A percentile compares a stretch with the other conserved stretches of the same genome.
Evolutionary conservation across 2,888 invertebrate genomes (phyloP).

Genomic region (Malthinus seriepunctatus): DNA sequence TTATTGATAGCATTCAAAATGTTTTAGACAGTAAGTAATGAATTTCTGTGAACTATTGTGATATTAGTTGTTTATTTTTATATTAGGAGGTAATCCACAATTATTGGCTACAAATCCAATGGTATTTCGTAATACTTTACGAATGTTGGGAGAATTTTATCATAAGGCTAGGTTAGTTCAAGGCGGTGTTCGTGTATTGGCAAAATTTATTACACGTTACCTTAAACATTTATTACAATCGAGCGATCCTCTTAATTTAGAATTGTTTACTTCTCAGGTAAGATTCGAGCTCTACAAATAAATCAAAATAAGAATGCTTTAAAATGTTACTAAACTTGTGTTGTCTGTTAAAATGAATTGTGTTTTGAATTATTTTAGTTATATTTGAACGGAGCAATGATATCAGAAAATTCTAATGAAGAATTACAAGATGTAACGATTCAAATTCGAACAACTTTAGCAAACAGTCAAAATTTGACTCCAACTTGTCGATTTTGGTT

Average conservation of each 20-base stretch:
- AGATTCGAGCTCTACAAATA: neutral
- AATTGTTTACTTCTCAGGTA: constrained; percentile 53
- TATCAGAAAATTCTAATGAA: constrained; percentile 40
- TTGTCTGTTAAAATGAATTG: neutral
- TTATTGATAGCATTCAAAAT: constrained; percentile 46
- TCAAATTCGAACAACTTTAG: constrained; percentile 46
- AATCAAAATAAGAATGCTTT: no score
- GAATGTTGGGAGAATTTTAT: constrained; percentile 51
- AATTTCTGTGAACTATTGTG: neutral
- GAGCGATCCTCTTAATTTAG: constrained; percentile 48
- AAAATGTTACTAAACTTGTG: no score
- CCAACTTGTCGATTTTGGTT: constrained; percentile 50
- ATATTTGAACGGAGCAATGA: constrained; percentile 48
- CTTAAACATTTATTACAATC: constrained; percentile 52
- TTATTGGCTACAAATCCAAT: constrained; percentile 36
- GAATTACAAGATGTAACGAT: constrained; percentile 47
- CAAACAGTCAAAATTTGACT: constrained; percentile 46
- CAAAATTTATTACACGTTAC: constrained; percentile 48
- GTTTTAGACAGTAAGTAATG: constrained; percentile 42
- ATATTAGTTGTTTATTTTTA: neutral
- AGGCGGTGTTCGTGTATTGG: constrained; percentile 39
- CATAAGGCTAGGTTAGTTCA: constrained; percentile 43
- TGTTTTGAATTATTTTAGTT: constrained; percentile 43
- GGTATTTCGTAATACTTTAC: constrained; percentile 50
- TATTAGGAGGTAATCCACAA: constrained; percentile 34